Evolutionary conservation across 2,888 invertebrate genomes (phyloP).

Genomic region (Acrobasis consociella): DNA sequence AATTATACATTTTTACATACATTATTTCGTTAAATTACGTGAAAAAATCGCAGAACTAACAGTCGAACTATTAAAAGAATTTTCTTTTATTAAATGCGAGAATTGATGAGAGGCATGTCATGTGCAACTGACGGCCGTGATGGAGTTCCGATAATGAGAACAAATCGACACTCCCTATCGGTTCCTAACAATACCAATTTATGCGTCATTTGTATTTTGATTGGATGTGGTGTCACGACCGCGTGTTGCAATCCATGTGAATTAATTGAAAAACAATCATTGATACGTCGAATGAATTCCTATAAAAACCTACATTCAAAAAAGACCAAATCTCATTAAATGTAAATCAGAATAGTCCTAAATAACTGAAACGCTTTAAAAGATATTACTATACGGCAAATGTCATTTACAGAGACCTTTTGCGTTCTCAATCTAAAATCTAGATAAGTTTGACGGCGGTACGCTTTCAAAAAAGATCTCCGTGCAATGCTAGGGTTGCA

Average conservation of each 20-base stretch:
- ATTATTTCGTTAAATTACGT: not conserved
- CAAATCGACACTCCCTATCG: slow-evolving; percentile 38
- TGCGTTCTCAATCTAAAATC: slow-evolving; percentile 31
- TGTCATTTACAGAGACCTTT: slow-evolving; percentile 31
- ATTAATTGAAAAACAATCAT: slow-evolving; percentile 6
- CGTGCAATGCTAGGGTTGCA: slow-evolving; percentile 1
- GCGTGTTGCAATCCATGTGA: not conserved
- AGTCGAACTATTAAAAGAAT: slow-evolving; percentile 29
- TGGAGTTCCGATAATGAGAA: slow-evolving; percentile 58
- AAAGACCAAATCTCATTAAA: slow-evolving; percentile 1
- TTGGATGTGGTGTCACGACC: not conserved
- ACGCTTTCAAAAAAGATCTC: slow-evolving; percentile 8
- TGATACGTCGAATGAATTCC: not conserved
- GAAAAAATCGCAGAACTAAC: not conserved
- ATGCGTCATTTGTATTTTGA: not conserved
- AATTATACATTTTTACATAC: not conserved
- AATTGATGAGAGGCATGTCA: slow-evolving; percentile 54
- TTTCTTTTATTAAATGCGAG: slow-evolving; percentile 52
- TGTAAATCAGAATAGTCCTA: not conserved
- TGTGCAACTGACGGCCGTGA: slow-evolving; percentile 56
- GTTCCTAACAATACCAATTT: not conserved
- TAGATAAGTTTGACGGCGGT: slow-evolving; percentile 33
- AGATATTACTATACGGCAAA: not conserved
- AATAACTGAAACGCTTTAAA: not conserved
- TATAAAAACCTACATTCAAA: not conserved